Conservation (phyloP, 1,140 invertebrate species). For the Uloborus diversus region DNA sequence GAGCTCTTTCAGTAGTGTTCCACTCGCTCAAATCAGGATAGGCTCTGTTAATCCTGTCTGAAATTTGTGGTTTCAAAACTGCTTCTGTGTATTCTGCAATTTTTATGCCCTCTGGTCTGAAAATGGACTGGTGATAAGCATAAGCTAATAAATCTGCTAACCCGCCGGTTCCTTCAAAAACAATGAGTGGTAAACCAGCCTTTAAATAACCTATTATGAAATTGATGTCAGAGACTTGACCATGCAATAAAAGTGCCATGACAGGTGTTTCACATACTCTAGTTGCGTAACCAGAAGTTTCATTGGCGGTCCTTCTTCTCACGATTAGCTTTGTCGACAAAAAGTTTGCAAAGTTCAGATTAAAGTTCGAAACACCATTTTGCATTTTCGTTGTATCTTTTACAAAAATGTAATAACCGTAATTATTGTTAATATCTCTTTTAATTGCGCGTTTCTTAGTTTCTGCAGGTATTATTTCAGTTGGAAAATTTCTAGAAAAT, state of each 20-base stretch:
- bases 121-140: slow-evolving; percentile 63
- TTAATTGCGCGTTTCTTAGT: not conserved
- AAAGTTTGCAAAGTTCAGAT: not conserved
- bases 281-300: too few species aligned
- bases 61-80: slow-evolving; percentile 64
- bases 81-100: slow-evolving; percentile 62
- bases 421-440: not conserved
- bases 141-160: slow-evolving; percentile 66
- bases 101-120: slow-evolving; percentile 60
- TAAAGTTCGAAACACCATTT: not conserved
- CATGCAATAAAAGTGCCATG: slow-evolving; percentile 65
- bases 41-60: slow-evolving; percentile 61
- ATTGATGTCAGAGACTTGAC: slow-evolving; percentile 63
- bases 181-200: slow-evolving; percentile 65
- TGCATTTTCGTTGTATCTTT: not conserved
- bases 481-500: slow-evolving; percentile 13
- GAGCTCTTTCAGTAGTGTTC: slow-evolving; percentile 38
- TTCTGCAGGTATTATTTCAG: not conserved
- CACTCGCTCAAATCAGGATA: slow-evolving; percentile 59
- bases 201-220: slow-evolving; percentile 64
- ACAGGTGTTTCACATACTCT: slow-evolving; percentile 62
- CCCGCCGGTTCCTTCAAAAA: slow-evolving; percentile 65
- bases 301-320: not conserved
- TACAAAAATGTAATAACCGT: slow-evolving; percentile 12
- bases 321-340: not conserved